A percentile compares a stretch with the other conserved stretches of the same genome.
phyloP scores from a whole-genome alignment of 1,140 invertebrate species.

The Achatina immaculata region DNA sequence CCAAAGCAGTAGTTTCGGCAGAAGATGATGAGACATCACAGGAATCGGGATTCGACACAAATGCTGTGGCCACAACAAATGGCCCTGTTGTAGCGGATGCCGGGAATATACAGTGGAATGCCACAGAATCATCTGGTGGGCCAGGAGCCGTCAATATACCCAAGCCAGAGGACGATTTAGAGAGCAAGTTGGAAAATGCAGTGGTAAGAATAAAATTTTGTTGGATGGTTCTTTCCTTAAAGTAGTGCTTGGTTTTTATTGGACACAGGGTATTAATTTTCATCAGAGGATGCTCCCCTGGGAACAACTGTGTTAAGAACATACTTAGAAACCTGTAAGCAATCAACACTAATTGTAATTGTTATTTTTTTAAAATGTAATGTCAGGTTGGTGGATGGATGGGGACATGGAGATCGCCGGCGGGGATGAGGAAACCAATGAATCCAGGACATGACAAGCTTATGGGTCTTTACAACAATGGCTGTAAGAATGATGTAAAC shows the following conservation, averaged over 20 bases:
- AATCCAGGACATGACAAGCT: too few relatives aligned
- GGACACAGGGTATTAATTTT: too few relatives aligned
- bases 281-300: too few relatives aligned
- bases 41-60: constrained; percentile 6
- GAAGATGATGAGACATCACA: constrained; percentile 30
- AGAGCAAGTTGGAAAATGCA: constrained; percentile 24
- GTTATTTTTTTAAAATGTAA: too few relatives aligned
- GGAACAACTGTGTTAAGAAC: too few relatives aligned
- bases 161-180: constrained; percentile 18
- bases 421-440: too few relatives aligned
- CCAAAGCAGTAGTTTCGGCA: not conserved
- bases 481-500: too few relatives aligned
- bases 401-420: too few relatives aligned
- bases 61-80: not conserved
- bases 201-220: constrained; percentile 1
- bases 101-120: constrained; percentile 23
- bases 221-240: not conserved
- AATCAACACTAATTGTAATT: too few relatives aligned
- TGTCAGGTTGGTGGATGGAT: too few relatives aligned
- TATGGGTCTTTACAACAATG: too few relatives aligned
- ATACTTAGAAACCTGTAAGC: too few relatives aligned
- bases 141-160: not conserved
- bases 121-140: not conserved
- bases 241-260: not conserved
- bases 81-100: not conserved